A percentile compares a stretch with the other conserved stretches of the same genome.
Conservation (phyloP, 2,797 vertebrate genomes). For the Echeneis naucrates region DNA sequence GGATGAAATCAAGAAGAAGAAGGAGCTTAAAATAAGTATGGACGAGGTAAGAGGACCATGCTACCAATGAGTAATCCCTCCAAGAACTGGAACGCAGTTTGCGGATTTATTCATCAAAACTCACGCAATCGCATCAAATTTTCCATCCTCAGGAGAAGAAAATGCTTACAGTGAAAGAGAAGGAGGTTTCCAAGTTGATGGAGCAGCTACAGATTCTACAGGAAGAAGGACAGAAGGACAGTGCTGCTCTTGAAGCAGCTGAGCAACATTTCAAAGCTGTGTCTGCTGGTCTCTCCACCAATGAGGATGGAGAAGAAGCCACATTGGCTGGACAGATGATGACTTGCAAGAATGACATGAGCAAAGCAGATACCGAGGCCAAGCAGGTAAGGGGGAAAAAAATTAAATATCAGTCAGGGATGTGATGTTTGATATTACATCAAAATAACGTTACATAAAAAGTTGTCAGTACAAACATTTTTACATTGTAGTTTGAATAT, state of each 20-base stretch:
- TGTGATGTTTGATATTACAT: neutral
- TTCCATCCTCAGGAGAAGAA: constrained; percentile 87
- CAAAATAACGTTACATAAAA: neutral
- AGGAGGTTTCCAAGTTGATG: constrained; percentile 85
- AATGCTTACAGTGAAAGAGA: constrained; percentile 89
- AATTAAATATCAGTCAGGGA: fast-evolving
- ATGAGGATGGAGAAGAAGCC: constrained; percentile 90
- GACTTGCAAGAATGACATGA: constrained; percentile 95
- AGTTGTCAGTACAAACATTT: neutral
- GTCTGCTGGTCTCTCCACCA: constrained; percentile 92
- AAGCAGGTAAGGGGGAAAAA: constrained; percentile 91
- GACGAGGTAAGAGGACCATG: constrained; percentile 84
- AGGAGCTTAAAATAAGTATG: constrained; percentile 90
- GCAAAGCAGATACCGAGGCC: constrained; percentile 92
- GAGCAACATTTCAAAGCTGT: constrained; percentile 93
- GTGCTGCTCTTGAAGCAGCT: constrained; percentile 83
- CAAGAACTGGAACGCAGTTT: neutral
- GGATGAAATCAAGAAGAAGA: constrained; percentile 88
- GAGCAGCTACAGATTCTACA: constrained; percentile 83
- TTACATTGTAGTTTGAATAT: neutral
- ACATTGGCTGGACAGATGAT: constrained; percentile 95
- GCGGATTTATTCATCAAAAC: neutral
- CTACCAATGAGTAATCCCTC: neutral
- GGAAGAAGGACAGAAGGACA: constrained; percentile 86
- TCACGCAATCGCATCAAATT: neutral